Conservation (phyloP, 2,113 vertebrate genomes). For the Elanoides forficatus region DNA sequence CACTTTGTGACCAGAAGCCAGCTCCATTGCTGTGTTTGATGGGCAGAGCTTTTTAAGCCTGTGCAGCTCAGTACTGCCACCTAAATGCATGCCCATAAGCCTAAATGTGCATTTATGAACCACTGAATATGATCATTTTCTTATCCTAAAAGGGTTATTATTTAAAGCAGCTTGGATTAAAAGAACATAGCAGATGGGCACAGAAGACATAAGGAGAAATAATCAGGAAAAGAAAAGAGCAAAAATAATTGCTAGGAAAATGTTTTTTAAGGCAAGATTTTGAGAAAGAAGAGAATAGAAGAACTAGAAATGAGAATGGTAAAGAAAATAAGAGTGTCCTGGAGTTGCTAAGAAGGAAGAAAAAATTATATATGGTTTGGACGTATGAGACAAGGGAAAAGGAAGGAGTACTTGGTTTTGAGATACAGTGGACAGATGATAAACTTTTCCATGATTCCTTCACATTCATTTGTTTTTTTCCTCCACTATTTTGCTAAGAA, state of each 20-base stretch:
- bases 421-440: background rate
- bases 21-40: background rate
- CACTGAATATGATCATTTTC: background rate
- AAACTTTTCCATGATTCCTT: background rate
- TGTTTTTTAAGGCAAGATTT: background rate
- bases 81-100: background rate
- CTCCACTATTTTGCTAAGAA: background rate
- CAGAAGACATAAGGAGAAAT: background rate
- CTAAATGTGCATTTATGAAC: background rate
- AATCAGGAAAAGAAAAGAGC: background rate
- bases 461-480: background rate
- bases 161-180: background rate
- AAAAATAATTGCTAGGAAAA: background rate
- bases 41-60: background rate
- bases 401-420: background rate
- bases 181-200: background rate
- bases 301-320: background rate
- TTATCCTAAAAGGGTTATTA: background rate
- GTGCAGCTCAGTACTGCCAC: background rate
- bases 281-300: background rate
- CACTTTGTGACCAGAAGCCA: background rate
- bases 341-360: background rate
- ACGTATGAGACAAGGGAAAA: background rate
- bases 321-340: background rate
- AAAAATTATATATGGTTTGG: background rate